Evolutionary conservation across 1,140 invertebrate species (phyloP).

Genomic region (Chironomus striatipennis): DNA sequence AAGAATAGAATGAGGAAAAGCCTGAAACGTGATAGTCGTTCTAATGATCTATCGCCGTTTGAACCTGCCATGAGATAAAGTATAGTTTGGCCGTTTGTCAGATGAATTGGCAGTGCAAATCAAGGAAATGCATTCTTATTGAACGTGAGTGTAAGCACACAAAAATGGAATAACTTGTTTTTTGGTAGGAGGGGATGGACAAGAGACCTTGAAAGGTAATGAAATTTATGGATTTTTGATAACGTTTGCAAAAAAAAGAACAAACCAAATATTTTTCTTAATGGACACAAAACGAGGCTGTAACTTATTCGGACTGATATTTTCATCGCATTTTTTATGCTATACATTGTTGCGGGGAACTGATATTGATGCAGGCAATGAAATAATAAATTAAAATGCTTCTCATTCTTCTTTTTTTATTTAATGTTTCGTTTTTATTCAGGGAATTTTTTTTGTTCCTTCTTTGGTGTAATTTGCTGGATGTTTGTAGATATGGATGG

Average conservation of each 20-base stretch:
- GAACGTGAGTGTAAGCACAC: background rate
- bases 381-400: too few species aligned
- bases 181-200: background rate
- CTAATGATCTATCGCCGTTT: constrained; percentile 20
- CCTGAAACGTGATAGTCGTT: background rate
- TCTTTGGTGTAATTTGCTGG: too few species aligned
- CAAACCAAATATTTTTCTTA: background rate
- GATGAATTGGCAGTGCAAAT: background rate
- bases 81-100: background rate
- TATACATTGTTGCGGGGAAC: too few species aligned
- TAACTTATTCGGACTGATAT: background rate
- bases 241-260: background rate
- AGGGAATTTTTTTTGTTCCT: too few species aligned
- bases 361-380: too few species aligned
- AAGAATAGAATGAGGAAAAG: background rate
- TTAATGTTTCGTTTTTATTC: too few species aligned
- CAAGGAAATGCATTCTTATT: background rate
- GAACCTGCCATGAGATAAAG: constrained; percentile 15
- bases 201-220: background rate
- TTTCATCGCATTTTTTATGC: too few species aligned
- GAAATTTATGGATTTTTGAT: constrained; percentile 3
- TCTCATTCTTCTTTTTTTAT: too few species aligned
- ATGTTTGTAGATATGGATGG: too few species aligned
- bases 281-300: background rate
- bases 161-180: background rate